These are phyloP conservation scores for Andricus curvator DNA, from an alignment of 2,888 invertebrate species.

Conservation along the genomic window DNA sequence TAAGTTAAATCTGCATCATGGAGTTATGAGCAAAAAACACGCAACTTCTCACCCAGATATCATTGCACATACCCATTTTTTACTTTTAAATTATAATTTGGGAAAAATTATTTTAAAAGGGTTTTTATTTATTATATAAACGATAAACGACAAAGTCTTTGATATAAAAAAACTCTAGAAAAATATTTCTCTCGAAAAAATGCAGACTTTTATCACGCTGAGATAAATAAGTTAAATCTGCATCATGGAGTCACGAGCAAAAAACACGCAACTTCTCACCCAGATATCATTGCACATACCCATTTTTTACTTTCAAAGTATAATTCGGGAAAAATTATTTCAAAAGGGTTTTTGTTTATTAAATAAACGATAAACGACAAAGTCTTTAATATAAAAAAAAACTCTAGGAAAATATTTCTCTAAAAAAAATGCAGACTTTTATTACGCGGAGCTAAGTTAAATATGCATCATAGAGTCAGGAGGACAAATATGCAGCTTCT, in stretches of 20 bases:
- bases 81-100: background rate
- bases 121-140: too few species aligned
- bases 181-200: too few species aligned
- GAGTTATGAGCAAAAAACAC: background rate
- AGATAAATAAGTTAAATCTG: constrained; percentile 30
- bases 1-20: constrained; percentile 29
- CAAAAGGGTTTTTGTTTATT: too few species aligned
- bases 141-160: too few species aligned
- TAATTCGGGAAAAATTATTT: too few species aligned
- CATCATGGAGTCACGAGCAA: background rate
- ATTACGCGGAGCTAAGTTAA: constrained; percentile 25
- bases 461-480: constrained; percentile 11
- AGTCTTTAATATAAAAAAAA: too few species aligned
- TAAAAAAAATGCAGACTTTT: constrained; percentile 3
- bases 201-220: constrained; percentile 21
- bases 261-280: constrained; percentile 18
- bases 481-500: constrained; percentile 13
- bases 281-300: background rate
- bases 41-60: background rate
- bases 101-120: background rate
- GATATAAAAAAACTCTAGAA: too few species aligned
- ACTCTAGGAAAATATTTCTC: too few species aligned
- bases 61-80: constrained; percentile 1
- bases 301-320: background rate
- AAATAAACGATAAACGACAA: too few species aligned